A percentile compares a stretch with the other conserved stretches of the same genome.
Evolutionary conservation across 2,797 vertebrate genomes (phyloP).

Genomic region (Loriculus beryllinus): DNA sequence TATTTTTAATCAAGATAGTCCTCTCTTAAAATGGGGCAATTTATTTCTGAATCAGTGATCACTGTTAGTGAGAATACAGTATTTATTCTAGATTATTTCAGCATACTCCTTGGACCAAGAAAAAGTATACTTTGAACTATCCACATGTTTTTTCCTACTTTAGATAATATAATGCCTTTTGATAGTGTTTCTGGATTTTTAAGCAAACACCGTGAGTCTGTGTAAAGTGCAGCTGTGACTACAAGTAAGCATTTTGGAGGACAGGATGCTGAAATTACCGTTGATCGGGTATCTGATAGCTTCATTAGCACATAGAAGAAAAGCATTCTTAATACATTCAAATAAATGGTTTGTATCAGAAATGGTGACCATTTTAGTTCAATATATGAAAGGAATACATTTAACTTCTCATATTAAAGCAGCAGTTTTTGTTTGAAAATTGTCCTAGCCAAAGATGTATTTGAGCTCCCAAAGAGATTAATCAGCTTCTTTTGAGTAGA

Average conservation of each 20-base stretch:
- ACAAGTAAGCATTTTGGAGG: neutral
- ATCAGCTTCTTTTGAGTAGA: neutral
- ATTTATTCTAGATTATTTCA: neutral
- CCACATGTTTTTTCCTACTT: neutral
- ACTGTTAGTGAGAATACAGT: neutral
- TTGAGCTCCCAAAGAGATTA: neutral
- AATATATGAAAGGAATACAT: neutral
- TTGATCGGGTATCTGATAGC: neutral
- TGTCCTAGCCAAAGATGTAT: neutral
- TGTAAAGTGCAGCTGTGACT: neutral
- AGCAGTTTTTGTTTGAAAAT: neutral
- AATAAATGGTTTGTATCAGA: neutral
- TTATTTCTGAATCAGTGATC: neutral
- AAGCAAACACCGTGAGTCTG: neutral
- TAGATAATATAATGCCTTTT: neutral
- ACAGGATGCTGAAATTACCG: neutral
- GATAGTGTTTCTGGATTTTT: neutral
- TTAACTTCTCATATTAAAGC: neutral
- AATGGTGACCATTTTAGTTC: neutral
- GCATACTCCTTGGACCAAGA: neutral
- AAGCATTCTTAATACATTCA: neutral
- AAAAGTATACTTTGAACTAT: neutral
- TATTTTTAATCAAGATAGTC: neutral
- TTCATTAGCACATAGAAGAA: neutral
- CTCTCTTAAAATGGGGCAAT: neutral